These are phyloP conservation scores for Crax fasciolata DNA, from an alignment of 2,797 vertebrate genomes.

Conservation along the genomic window DNA sequence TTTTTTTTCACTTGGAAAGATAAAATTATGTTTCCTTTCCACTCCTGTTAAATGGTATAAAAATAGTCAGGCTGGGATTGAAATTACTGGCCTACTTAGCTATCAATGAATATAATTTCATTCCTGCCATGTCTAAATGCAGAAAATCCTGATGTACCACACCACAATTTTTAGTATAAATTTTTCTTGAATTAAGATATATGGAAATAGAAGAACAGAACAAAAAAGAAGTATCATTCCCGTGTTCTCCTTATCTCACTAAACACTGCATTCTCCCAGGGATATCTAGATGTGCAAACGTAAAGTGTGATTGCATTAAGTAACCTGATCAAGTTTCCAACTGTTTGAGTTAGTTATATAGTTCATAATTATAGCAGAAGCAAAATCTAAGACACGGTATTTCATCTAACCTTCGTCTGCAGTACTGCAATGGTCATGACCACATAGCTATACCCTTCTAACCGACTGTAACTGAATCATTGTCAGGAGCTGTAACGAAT, in stretches of 20 bases:
- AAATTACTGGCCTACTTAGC: neutral
- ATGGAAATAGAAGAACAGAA: neutral
- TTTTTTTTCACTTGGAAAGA: neutral
- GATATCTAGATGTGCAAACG: neutral
- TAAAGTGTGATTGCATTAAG: neutral
- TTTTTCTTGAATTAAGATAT: neutral
- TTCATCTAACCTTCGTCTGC: neutral
- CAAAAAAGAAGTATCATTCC: neutral
- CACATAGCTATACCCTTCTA: neutral
- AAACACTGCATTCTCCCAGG: neutral
- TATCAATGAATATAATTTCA: neutral
- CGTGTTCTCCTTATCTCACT: neutral
- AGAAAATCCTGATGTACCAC: neutral
- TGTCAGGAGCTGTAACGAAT: neutral
- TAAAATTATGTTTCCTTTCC: neutral
- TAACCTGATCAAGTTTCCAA: neutral
- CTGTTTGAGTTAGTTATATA: neutral
- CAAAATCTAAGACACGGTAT: neutral
- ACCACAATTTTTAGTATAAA: neutral
- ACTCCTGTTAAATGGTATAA: neutral
- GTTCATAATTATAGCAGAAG: neutral
- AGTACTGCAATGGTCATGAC: neutral
- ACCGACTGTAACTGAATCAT: neutral
- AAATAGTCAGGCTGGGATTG: neutral
- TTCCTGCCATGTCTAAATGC: neutral